Conservation (phyloP, 1,140 invertebrate species). For the Drosophila arawakana region DNA sequence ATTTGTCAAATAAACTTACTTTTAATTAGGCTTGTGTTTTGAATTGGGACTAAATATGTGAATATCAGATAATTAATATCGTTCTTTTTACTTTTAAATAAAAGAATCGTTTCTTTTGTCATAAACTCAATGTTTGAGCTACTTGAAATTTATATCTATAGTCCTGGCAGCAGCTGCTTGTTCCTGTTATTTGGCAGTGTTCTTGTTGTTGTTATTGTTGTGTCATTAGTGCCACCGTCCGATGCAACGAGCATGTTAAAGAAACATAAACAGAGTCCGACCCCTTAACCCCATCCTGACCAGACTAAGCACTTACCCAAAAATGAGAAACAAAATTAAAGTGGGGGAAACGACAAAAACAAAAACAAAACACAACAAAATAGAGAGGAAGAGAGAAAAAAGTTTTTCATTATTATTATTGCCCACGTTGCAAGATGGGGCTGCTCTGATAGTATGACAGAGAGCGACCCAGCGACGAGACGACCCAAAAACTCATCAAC, state of each 20-base stretch:
- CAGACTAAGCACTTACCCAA: conserved; percentile 29
- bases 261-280: conserved; percentile 40
- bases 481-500: conserved; percentile 61
- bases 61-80: too few relatives aligned
- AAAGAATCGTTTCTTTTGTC: background rate
- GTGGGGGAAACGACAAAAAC: too few relatives aligned
- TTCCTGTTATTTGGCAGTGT: background rate
- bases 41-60: too few relatives aligned
- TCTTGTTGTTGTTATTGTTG: conserved; percentile 27
- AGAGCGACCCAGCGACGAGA: conserved; percentile 22
- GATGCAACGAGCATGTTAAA: conserved; percentile 46
- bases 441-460: conserved; percentile 42
- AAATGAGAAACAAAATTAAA: conserved; percentile 25
- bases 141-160: conserved; percentile 4
- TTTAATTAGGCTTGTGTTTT: too few relatives aligned
- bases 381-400: conserved; percentile 24
- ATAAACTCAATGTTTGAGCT: conserved; percentile 3
- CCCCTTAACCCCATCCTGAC: conserved; percentile 24
- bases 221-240: conserved; percentile 36
- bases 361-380: background rate
- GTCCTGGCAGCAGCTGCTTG: conserved; percentile 33
- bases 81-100: too few relatives aligned
- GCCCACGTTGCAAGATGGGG: conserved; percentile 53
- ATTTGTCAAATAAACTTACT: too few relatives aligned
- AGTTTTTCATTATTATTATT: conserved; percentile 59